Conservation (phyloP, 2,113 vertebrate species). For the Trichechus manatus region DNA sequence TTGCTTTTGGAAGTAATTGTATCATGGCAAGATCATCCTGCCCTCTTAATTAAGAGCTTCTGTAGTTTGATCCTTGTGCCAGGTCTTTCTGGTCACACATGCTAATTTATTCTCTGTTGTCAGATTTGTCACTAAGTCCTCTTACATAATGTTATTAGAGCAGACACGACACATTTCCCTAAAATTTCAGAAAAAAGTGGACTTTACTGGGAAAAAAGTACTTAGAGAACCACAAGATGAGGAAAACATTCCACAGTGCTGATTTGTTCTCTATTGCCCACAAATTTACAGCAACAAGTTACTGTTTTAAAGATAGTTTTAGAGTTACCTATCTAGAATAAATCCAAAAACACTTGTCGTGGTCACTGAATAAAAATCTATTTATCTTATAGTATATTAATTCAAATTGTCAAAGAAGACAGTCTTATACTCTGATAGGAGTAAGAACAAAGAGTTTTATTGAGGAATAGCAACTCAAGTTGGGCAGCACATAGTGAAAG, state of each 20-base stretch:
- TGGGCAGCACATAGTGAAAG: too few species aligned
- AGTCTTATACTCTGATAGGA: too few species aligned
- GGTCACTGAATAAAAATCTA: neutral
- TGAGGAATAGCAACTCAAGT: too few species aligned
- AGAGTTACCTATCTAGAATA: neutral
- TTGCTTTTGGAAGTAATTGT: neutral
- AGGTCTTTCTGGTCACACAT: neutral
- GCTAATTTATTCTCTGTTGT: slow-evolving; percentile 26
- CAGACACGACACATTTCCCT: neutral
- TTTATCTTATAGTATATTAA: neutral
- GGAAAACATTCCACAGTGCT: neutral
- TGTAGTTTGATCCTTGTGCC: neutral
- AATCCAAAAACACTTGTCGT: neutral
- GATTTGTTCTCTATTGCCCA: neutral
- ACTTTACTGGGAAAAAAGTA: neutral
- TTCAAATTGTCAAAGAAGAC: neutral
- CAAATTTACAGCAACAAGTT: neutral
- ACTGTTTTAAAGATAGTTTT: neutral
- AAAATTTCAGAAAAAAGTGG: slow-evolving; percentile 53
- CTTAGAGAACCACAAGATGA: neutral
- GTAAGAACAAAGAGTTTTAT: too few species aligned
- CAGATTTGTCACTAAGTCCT: neutral
- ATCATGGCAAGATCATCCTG: neutral
- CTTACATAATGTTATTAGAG: slow-evolving; percentile 2
- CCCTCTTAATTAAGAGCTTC: neutral